Base-by-base conservation (phyloP, 2,888 invertebrate genomes). In the Amiota minor region DNA sequence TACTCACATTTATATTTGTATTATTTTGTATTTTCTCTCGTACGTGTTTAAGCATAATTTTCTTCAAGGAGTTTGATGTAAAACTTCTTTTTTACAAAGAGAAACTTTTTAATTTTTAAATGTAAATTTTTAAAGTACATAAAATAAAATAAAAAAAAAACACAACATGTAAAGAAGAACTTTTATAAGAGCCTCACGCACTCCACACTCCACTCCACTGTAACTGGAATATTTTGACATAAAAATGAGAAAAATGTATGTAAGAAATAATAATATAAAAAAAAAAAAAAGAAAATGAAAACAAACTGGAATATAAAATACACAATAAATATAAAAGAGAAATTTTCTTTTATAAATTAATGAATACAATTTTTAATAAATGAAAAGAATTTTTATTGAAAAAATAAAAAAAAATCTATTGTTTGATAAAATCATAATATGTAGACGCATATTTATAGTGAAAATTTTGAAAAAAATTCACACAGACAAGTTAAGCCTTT, bases 321-420 rank as follows among this genome's bases (percentile, higher is more conserved):
- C 18, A 64, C 50, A 14, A 14, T 1, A 14, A 50, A 14, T 50
- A 76, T 75, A 68, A 14, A 64, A 73, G 55, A 64, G 11, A 20
- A 12, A 23, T 16, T 11, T 74, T 80, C 78, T 77, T 77, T 70
- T 74, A 79, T 75, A 76, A 23, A 73, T 20, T 62, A 73, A 74
- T 72, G 70, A 73, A 75, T 62, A 62, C 70, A 75, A 74, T 78
- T 77, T 76, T 77, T 76, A 79, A 76, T 79, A 75, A 81, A 81
- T 80, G 78, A 78, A 80, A 78, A 76, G 74, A 69, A 78, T 78
- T 76, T 81, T 75, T 77, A 75, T 75, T 14, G 3, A 65, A 65
- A 49, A 16, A 10, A 59, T 11, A 59, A 3, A 9, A 18, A 59
- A 9, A 53, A 53, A 53, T 3, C 1, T 9, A n/a, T n/a, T 10